Percentiles rank a stretch among this genome's conserved stretches.
phyloP scores from a whole-genome alignment of 2,888 invertebrate species.

The Drosophila melanosoma region DNA sequence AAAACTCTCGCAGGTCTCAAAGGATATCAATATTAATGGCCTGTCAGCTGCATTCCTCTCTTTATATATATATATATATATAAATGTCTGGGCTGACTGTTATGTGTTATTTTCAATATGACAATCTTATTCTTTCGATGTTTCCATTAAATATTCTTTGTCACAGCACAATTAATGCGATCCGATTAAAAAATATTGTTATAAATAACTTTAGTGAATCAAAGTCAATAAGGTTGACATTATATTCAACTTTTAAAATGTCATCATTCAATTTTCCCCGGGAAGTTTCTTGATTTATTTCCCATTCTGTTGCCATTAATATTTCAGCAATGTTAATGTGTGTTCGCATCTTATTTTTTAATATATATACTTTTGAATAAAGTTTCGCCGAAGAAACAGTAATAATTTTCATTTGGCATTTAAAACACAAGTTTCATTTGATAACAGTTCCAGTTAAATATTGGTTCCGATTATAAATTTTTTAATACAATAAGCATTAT shows the following conservation, averaged over 20 bases:
- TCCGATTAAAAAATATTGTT: not conserved
- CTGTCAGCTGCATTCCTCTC: not conserved
- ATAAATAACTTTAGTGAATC: not conserved
- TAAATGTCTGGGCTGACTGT: not conserved
- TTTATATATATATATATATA: not conserved
- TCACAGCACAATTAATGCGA: not conserved
- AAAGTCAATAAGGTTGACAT: too few species aligned
- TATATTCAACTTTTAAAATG: not conserved
- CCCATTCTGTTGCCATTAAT: not conserved
- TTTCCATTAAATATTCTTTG: not conserved
- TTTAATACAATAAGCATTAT: not conserved
- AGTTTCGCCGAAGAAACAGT: too few species aligned
- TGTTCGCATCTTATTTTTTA: not conserved
- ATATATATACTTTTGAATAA: not conserved
- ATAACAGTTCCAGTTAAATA: not conserved
- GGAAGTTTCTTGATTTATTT: not conserved
- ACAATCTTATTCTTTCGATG: not conserved
- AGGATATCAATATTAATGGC: not conserved
- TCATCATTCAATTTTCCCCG: not conserved
- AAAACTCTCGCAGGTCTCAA: not conserved
- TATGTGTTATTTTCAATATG: not conserved
- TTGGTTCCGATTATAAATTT: not conserved
- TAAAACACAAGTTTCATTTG: not conserved
- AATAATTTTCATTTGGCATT: not conserved
- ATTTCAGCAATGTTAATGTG: not conserved